A percentile compares a stretch with the other conserved stretches of the same genome.
Conservation (phyloP, 1,140 invertebrate genomes). For the Drosophila lacteicornis region DNA sequence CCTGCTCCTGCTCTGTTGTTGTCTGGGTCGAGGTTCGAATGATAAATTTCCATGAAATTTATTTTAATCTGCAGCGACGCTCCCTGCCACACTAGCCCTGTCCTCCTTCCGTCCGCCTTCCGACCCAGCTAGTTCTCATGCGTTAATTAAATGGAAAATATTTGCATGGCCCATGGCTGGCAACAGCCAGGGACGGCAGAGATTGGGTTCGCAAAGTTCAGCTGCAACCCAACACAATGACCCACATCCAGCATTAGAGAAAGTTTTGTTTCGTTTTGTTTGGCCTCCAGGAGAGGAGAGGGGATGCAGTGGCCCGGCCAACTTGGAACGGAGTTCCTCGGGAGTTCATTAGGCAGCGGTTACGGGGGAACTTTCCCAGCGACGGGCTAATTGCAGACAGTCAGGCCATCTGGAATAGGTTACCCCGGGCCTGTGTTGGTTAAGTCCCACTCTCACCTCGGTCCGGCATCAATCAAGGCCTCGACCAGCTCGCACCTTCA, state of each 20-base stretch:
- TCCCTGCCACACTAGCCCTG: constrained; percentile 14
- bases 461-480: constrained; percentile 50
- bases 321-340: constrained; percentile 24
- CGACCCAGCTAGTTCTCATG: constrained; percentile 60
- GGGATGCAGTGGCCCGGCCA: neutral
- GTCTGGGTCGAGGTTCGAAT: constrained; percentile 64
- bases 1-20: constrained; percentile 28
- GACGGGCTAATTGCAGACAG: constrained; percentile 32
- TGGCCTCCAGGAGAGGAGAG: neutral
- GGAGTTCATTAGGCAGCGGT: constrained; percentile 42
- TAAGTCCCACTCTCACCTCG: constrained; percentile 10
- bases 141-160: constrained; percentile 83
- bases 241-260: constrained; percentile 66
- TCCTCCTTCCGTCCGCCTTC: neutral
- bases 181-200: constrained; percentile 2
- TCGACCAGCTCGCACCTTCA: constrained; percentile 40
- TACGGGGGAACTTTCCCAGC: constrained; percentile 6
- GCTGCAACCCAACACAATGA: constrained; percentile 70
- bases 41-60: constrained; percentile 81
- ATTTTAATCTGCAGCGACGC: constrained; percentile 79
- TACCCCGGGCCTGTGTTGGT: neutral
- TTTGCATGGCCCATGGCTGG: constrained; percentile 64
- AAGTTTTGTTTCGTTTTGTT: constrained; percentile 55
- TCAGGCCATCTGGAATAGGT: constrained; percentile 2
- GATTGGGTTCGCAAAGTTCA: constrained; percentile 53